Evolutionary conservation across 1,140 invertebrate genomes (phyloP).

Genomic region (Nasonia giraulti): DNA sequence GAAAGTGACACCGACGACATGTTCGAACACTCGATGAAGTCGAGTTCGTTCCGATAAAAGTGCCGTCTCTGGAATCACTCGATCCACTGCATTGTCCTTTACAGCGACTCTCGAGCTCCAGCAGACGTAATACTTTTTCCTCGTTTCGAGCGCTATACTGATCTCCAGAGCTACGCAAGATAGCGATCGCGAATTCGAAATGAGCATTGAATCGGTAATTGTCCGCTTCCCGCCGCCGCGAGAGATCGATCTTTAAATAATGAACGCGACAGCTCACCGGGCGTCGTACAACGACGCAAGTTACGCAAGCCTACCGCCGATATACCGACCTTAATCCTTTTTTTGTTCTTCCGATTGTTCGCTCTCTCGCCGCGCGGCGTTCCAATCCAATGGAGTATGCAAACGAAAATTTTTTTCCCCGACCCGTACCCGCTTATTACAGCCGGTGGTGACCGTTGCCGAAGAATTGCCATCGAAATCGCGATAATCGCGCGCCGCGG

Average conservation of each 20-base stretch:
- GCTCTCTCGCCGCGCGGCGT: too few species aligned
- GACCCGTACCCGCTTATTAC: too few species aligned
- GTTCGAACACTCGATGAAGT: too few species aligned
- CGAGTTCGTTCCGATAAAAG: too few species aligned
- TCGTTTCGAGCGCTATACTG: too few species aligned
- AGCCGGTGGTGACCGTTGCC: too few species aligned
- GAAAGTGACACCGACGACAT: too few species aligned
- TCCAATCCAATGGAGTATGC: slow-evolving; percentile 37
- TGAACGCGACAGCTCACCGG: background rate
- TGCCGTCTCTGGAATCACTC: too few species aligned
- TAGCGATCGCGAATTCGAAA: background rate
- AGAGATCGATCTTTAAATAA: slow-evolving; percentile 26
- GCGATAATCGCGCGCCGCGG: background rate
- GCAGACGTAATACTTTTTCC: too few species aligned
- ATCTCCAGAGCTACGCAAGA: background rate
- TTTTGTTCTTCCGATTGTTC: slow-evolving; percentile 10
- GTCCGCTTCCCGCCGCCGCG: background rate
- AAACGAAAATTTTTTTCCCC: slow-evolving; percentile 24
- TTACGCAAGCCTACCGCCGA: slow-evolving; percentile 1
- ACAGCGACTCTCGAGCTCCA: too few species aligned
- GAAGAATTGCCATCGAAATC: background rate
- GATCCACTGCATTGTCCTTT: too few species aligned
- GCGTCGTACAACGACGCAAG: background rate
- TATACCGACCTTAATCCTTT: slow-evolving; percentile 30
- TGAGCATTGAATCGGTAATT: slow-evolving; percentile 7